Evolutionary conservation across 2,888 invertebrate genomes (phyloP), one percentile per base, ranked within the genome.

Genomic region (Mongoloraphidia duomilia): DNA sequence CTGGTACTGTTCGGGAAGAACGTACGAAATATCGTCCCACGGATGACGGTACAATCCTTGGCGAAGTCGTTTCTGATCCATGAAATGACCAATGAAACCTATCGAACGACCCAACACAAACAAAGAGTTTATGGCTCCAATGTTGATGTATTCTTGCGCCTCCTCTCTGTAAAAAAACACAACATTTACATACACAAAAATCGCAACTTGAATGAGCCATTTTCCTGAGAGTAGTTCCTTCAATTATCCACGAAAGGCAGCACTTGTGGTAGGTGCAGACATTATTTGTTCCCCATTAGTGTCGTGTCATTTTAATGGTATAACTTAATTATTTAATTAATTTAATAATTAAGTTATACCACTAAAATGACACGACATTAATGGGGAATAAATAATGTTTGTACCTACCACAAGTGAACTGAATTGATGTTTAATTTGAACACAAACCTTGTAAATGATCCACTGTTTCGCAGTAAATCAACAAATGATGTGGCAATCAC

Each of bases 31-130:
- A 67, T 98, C 98, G 66, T 98, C 98, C 98, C 98, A 98, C 1
- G 98, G 98, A 71, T 99, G 98, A 59, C 98, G 84, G 72, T 98
- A 98, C 5, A 99, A 77, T 8, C 97, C 98, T 72, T 99, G 98
- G 65, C 97, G 97, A 71, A 99, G 78, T 56, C 98, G 77, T 73
- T 93, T 95, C 74, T 98, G 98, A 71, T 98, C 98, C 75, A 99
- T 82, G 67, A 85, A 98, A 65, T 98, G 98, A 12, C 96, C 97
- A 58, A 98, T 94, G 61, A 98, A 95, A 40, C 98, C 98, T 72
- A 99, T 93, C 63, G 94, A 95, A 55, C 98, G 82, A 9, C 98
- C 98, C 34, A 99, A 76, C 5, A 98, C 97, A 71, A 99, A 98
- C 46, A 99, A 75, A 1, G 97, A 97, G 70, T 98, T 98, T 59